These are phyloP conservation scores for Chrysocyon brachyurus DNA, from an alignment of 2,797 vertebrate genomes.

Conservation along the genomic window DNA sequence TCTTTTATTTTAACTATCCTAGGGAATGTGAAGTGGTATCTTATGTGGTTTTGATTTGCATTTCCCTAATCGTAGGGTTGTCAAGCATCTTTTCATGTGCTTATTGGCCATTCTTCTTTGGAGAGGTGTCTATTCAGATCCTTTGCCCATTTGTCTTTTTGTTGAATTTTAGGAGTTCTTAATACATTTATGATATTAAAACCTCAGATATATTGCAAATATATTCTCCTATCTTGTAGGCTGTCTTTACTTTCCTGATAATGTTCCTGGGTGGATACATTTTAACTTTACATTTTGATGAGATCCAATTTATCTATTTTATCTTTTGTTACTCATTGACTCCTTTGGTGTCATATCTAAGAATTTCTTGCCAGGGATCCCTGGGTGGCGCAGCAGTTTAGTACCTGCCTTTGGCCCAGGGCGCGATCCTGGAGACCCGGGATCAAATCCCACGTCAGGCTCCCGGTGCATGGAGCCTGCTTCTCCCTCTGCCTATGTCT, in stretches of 20 bases:
- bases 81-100: not conserved
- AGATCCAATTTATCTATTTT: not conserved
- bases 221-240: not conserved
- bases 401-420: too few relatives aligned
- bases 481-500: too few relatives aligned
- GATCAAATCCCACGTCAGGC: too few relatives aligned
- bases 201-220: not conserved
- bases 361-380: not conserved
- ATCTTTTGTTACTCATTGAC: not conserved
- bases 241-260: not conserved
- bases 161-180: conserved; percentile 8
- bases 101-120: not conserved
- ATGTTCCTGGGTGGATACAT: not conserved
- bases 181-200: not conserved
- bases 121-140: not conserved
- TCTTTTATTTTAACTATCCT: not conserved
- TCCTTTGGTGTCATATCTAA: not conserved
- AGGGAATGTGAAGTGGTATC: not conserved
- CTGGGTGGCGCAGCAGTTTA: too few relatives aligned
- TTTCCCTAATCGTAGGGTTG: not conserved
- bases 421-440: too few relatives aligned
- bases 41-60: not conserved
- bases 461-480: too few relatives aligned
- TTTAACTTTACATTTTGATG: not conserved
- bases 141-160: not conserved